Base-by-base conservation (phyloP, 2,888 invertebrate genomes). In the Mimas tiliae region DNA sequence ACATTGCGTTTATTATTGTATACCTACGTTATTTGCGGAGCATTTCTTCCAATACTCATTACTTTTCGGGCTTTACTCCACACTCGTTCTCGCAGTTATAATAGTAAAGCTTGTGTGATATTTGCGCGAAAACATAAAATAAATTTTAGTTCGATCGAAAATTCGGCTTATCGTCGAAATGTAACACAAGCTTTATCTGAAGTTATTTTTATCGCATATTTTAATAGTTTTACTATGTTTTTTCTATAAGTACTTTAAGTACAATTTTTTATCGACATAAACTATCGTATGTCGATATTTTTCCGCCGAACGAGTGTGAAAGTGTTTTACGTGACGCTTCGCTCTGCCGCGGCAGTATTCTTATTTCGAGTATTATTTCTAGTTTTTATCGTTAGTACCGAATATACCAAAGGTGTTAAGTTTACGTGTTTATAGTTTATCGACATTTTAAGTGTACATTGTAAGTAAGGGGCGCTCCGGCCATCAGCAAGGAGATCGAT, bases 341-440 rank as follows among this genome's bases (percentile, higher is more conserved):
- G 64, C 70, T 27, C 71, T 65, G 73, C 70, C 66, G 69, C 73
- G 76, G 65, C 74, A 75, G 79, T 80, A 76, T 81, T 82, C 68
- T 75, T 69, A 67, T 70, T 76, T 74, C 19, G 58, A 84, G 82
- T 85, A 84, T 85, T 84, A 83, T 81, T 80, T 78, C 68, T 80
- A 77, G 73, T 76, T 69, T 70, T 73, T 80, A 82, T 75, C 70
- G 64, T 76, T 72, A 79, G 74, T 72, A 72, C 69, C 70, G 74
- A 83, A 58, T 58, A 58, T 81, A 87, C 87, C 87, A 87, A 87
- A 87, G 85, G 81, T 77, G 86, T 84, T 85, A 82, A 80, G 82
- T 81, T 82, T 78, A 72, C 65, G 68, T 67, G 65, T 72, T 70
- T 71, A 71, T 70, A 72, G 72, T 74, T 69, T 73, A 73, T 62